A percentile compares a stretch with the other conserved stretches of the same genome.
These are phyloP conservation scores for Cyclura pinguis DNA, from an alignment of 2,797 vertebrate species.

Conservation along the genomic window DNA sequence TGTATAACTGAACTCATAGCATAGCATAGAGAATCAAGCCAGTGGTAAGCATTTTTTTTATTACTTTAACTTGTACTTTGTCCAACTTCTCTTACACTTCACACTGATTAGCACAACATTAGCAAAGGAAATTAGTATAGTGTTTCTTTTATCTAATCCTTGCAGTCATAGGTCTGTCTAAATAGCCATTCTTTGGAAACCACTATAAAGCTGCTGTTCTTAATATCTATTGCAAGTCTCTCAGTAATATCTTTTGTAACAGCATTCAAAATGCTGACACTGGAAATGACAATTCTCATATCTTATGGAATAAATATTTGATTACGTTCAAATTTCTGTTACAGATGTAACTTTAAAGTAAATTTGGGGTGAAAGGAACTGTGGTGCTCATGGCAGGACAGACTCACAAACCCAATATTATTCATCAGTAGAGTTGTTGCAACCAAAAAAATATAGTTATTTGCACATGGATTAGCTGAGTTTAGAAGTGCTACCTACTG, in stretches of 20 bases:
- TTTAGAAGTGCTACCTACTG: too few species aligned
- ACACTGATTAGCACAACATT: neutral
- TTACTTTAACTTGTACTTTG: neutral
- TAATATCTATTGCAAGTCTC: too few species aligned
- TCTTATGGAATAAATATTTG: neutral
- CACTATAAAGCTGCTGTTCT: too few species aligned
- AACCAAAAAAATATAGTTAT: neutral
- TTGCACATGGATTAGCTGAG: neutral
- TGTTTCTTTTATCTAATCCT: neutral
- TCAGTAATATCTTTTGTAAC: too few species aligned
- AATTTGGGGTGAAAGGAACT: neutral
- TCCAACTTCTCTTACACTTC: neutral
- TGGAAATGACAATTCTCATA: neutral
- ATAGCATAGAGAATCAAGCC: too few species aligned
- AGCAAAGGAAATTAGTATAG: neutral
- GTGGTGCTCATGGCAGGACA: neutral
- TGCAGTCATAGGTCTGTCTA: neutral
- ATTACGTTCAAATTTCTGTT: neutral
- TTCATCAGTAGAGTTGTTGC: neutral
- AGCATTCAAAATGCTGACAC: neutral
- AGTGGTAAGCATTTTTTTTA: neutral
- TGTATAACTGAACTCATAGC: too few species aligned
- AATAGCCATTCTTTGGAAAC: too few species aligned
- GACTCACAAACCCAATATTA: neutral
- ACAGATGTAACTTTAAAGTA: neutral